Evolutionary conservation across 1,140 invertebrate species (phyloP).

Genomic region (Hycleus phaleratus): DNA sequence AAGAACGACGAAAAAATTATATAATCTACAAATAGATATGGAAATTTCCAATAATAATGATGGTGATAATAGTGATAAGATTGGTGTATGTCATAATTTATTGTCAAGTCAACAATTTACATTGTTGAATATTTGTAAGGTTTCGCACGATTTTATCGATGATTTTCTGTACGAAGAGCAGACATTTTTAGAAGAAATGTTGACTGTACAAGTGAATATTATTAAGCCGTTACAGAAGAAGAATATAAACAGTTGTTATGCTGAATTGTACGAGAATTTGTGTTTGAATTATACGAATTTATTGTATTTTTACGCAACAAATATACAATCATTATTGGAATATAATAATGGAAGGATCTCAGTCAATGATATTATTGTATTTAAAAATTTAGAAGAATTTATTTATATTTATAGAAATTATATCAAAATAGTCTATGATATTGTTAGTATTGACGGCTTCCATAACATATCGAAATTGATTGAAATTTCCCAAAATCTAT

Average conservation of each 20-base stretch:
- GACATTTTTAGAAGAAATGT: constrained; percentile 60
- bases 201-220: constrained; percentile 53
- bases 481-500: constrained; percentile 50
- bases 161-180: constrained; percentile 45
- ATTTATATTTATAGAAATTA: constrained; percentile 66
- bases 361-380: constrained; percentile 56
- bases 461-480: constrained; percentile 54
- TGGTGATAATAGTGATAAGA: constrained; percentile 1
- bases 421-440: constrained; percentile 63
- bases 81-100: constrained; percentile 16
- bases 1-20: constrained; percentile 4
- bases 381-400: constrained; percentile 64
- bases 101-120: constrained; percentile 22
- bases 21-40: neutral
- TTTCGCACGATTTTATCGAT: constrained; percentile 19
- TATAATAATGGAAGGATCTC: constrained; percentile 56
- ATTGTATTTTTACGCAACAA: constrained; percentile 59
- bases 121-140: constrained; percentile 13
- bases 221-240: constrained; percentile 57
- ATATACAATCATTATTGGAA: constrained; percentile 57
- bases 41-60: neutral
- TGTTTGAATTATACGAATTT: constrained; percentile 62
- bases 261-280: constrained; percentile 53
- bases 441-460: constrained; percentile 66
- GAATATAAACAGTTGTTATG: constrained; percentile 46